These are phyloP conservation scores for Neosilurus mollespiculum DNA, from an alignment of 2,797 vertebrate genomes.

Conservation along the genomic window DNA sequence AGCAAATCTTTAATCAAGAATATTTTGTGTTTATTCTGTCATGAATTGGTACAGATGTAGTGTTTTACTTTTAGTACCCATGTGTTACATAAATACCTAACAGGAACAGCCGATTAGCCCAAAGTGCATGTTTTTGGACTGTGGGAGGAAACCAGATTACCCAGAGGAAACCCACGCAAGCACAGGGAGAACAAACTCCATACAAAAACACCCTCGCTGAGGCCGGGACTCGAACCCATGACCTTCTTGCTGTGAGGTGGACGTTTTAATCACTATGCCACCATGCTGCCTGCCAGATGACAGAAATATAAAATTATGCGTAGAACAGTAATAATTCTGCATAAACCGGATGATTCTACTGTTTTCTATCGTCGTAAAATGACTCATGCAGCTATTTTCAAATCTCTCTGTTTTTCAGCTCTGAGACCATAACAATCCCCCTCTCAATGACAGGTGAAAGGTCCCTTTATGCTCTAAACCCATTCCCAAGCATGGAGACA, in stretches of 20 bases:
- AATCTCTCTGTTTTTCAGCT: conserved; percentile 36
- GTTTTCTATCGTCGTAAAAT: conserved; percentile 44
- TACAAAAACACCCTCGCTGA: no score
- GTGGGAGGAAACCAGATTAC: no score
- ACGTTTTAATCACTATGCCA: no score
- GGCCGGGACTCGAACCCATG: no score
- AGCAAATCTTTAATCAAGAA: not conserved
- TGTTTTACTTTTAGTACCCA: not conserved
- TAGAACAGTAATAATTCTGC: conserved; percentile 21
- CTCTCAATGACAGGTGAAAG: conserved; percentile 53
- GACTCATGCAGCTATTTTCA: conserved; percentile 34
- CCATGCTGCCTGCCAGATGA: conserved; percentile 1
- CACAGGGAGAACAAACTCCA: no score
- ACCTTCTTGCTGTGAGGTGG: no score
- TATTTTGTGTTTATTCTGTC: not conserved
- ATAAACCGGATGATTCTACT: conserved; percentile 36
- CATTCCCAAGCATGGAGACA: conserved; percentile 47
- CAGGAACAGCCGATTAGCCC: no score
- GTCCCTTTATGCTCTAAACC: conserved; percentile 54
- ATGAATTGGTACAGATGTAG: not conserved
- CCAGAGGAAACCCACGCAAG: no score
- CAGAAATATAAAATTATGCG: conserved; percentile 12
- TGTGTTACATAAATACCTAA: not conserved
- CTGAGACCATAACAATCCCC: conserved; percentile 40
- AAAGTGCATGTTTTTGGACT: no score